phyloP scores from a whole-genome alignment of 2,888 invertebrate genomes.

The Lucinisca nassula region DNA sequence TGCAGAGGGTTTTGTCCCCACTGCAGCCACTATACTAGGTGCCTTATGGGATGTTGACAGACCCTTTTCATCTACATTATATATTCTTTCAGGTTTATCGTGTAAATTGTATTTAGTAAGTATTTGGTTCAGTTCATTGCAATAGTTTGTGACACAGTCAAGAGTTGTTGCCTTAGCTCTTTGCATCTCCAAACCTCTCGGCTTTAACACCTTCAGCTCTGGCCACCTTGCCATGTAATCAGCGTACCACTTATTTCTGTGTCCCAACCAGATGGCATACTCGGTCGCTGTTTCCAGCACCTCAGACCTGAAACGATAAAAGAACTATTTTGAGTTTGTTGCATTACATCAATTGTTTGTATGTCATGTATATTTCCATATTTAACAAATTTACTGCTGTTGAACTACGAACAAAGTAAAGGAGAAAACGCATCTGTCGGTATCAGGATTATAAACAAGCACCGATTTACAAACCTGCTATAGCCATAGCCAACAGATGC shows the following conservation, averaged over 20 bases:
- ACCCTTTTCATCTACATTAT: slow-evolving; percentile 65
- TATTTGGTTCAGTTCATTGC: slow-evolving; percentile 44
- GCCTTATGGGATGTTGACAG: slow-evolving; percentile 35
- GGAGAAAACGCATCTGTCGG: background rate
- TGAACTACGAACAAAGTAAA: background rate
- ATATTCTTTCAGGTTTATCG: slow-evolving; percentile 61
- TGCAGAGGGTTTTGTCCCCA: slow-evolving; percentile 9
- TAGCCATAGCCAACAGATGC: slow-evolving; percentile 25
- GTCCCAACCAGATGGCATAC: slow-evolving; percentile 47
- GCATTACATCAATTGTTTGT: too few relatives aligned
- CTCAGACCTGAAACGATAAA: slow-evolving; percentile 47
- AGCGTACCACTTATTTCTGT: slow-evolving; percentile 54
- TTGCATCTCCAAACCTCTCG: slow-evolving; percentile 27
- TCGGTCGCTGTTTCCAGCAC: slow-evolving; percentile 61
- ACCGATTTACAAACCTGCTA: background rate
- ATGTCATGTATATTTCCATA: too few relatives aligned
- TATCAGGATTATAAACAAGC: background rate
- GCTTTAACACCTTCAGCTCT: slow-evolving; percentile 45
- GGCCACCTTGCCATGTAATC: slow-evolving; percentile 62
- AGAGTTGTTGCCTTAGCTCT: slow-evolving; percentile 22
- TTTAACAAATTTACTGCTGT: background rate
- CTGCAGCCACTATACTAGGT: background rate
- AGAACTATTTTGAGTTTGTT: too few relatives aligned
- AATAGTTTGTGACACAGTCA: slow-evolving; percentile 47
- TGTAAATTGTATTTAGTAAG: slow-evolving; percentile 43